Evolutionary conservation across 2,888 invertebrate species (phyloP).

Genomic region (Ichneumon xanthorius): DNA sequence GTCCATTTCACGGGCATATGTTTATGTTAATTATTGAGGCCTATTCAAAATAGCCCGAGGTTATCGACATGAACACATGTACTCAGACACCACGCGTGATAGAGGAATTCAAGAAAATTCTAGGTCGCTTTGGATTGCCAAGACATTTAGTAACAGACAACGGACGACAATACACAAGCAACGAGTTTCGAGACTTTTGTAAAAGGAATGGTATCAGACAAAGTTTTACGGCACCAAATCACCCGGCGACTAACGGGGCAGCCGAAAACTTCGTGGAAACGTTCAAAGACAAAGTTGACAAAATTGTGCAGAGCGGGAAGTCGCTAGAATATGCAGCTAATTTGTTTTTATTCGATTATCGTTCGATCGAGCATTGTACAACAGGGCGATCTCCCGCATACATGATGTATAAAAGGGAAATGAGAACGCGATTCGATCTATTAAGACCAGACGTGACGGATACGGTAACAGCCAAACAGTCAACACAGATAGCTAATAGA

Average conservation of each 20-base stretch:
- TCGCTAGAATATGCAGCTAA: conserved; percentile 46
- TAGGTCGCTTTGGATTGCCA: conserved; percentile 48
- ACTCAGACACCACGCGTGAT: conserved; percentile 44
- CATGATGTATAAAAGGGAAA: conserved; percentile 58
- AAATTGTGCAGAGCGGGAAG: conserved; percentile 47
- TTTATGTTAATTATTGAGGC: conserved; percentile 70
- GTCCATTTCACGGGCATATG: conserved; percentile 63
- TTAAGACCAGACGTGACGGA: conserved; percentile 46
- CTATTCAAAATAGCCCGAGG: conserved; percentile 70
- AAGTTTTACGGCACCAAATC: conserved; percentile 61
- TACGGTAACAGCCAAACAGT: conserved; percentile 17
- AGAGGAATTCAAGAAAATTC: conserved; percentile 35
- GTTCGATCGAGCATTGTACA: conserved; percentile 60
- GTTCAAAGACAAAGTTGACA: conserved; percentile 63
- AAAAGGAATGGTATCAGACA: conserved; percentile 66
- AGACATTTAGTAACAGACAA: conserved; percentile 60
- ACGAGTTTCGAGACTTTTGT: conserved; percentile 58
- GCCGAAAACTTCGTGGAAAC: conserved; percentile 70
- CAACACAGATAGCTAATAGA: conserved; percentile 15
- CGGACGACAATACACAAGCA: conserved; percentile 54
- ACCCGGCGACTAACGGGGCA: conserved; percentile 66
- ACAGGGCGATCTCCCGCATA: conserved; percentile 58
- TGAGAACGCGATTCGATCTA: conserved; percentile 49
- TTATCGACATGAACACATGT: conserved; percentile 64
- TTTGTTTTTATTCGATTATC: conserved; percentile 53